Percentiles rank a stretch among this genome's conserved stretches.
Evolutionary conservation across 2,113 vertebrate genomes (phyloP).

Genomic region (Danionella cerebrum): DNA sequence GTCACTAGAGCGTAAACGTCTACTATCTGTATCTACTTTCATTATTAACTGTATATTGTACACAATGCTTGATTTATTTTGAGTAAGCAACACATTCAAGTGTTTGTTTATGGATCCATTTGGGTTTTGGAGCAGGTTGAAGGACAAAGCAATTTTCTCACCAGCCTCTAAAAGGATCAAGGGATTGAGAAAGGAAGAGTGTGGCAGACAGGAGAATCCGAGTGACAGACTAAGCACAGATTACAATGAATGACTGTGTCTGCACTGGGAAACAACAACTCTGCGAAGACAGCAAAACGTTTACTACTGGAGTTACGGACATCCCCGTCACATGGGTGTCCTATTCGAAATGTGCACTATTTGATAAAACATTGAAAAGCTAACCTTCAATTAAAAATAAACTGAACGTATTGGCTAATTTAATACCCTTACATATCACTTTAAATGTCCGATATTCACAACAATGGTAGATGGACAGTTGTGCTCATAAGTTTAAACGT

Average conservation of each 20-base stretch:
- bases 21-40: not conserved
- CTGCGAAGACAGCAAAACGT: not conserved
- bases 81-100: not conserved
- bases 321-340: too few relatives aligned
- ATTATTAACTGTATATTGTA: not conserved
- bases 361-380: too few relatives aligned
- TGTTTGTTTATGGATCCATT: not conserved
- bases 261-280: not conserved
- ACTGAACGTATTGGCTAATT: too few relatives aligned
- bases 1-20: not conserved
- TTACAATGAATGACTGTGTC: not conserved
- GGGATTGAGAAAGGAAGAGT: not conserved
- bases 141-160: constrained; percentile 4
- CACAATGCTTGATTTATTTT: not conserved
- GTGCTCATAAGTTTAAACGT: too few relatives aligned
- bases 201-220: not conserved
- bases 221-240: constrained; percentile 2
- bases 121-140: not conserved
- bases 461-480: too few relatives aligned
- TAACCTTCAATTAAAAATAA: too few relatives aligned
- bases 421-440: too few relatives aligned
- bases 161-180: constrained; percentile 11
- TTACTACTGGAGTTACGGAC: not conserved
- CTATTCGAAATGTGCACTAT: too few relatives aligned
- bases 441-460: too few relatives aligned